Base-by-base conservation (phyloP, 2,888 invertebrate species). In the Disparrhopalites patrizii region DNA sequence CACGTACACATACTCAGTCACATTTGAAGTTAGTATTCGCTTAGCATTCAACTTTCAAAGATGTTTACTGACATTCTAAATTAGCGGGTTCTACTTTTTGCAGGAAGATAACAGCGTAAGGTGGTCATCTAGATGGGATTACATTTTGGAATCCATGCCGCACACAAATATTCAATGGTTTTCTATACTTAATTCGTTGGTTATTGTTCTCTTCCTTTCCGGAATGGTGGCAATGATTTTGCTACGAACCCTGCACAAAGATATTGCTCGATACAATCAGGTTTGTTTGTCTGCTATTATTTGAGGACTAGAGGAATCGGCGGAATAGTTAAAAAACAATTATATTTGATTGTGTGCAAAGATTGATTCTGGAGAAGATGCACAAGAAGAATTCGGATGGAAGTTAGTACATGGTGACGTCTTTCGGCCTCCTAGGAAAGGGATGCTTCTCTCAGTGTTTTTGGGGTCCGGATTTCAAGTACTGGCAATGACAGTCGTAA, bases 141-240 rank as follows among this genome's bases (percentile, higher is more conserved):
- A 99, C 80, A 97, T 99, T 70, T 82, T 99, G 67, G 95, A 97
- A 81, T 95, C 97, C 0, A 94, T 96, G 91, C 96, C 95, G 0
- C 95, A 97, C 79, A 93, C 97, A 0, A 97, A 97, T 79, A 97
- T 98, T 76, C 97, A 98, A 79, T 98, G 97, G 98, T 97, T 98
- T 80, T 96, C 95, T 72, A 99, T 99, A 77, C 83, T 99, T 69
- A 99, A 99, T 81, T 97, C 97, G 0, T 82, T 99, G 76, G 95
- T 99, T 65, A 99, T 99, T 77, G 95, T 95, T 1, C 81, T 96
- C 33, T 99, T 99, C 81, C 82, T 99, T 23, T 94, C 96, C 73
- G 99, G 98, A 73, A 99, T 99, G 98, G 96, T 99, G 18, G 98
- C 97, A 30, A 99, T 99, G 98, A 99, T 99, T 77, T 85, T 99